Conservation (phyloP, 2,113 vertebrate species). For the Tretioscincus oriximinensis region DNA sequence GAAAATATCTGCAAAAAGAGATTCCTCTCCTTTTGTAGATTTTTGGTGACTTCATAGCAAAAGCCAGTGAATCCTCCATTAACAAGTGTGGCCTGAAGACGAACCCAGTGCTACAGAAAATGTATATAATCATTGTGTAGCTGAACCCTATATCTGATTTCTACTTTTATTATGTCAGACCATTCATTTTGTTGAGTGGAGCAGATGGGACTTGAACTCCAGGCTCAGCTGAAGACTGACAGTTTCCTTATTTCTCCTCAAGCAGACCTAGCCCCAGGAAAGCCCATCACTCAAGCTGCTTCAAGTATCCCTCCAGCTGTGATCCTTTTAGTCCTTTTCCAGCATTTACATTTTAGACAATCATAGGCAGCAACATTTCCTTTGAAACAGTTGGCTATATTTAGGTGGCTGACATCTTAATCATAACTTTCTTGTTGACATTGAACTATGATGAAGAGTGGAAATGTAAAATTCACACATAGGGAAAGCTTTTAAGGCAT, state of each 20-base stretch:
- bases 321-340: neutral
- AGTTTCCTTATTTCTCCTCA: neutral
- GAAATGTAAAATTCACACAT: slow-evolving; percentile 31
- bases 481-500: slow-evolving; percentile 17
- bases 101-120: neutral
- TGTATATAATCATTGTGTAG: no score
- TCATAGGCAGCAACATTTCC: slow-evolving; percentile 14
- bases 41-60: no score
- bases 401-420: slow-evolving; percentile 35
- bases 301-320: neutral
- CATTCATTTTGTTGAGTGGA: neutral
- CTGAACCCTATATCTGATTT: neutral
- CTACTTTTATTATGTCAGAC: neutral
- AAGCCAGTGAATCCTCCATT: no score
- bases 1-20: no score
- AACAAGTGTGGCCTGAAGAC: neutral
- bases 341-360: slow-evolving; percentile 6
- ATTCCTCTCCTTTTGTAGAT: no score
- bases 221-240: neutral
- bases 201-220: neutral
- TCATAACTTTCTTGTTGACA: slow-evolving; percentile 45
- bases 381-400: neutral
- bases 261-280: neutral
- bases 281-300: neutral
- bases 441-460: slow-evolving; percentile 30